Percentiles rank a stretch among this genome's conserved stretches.
Conservation (phyloP, 2,888 invertebrate species). For the Allolobophora icterica region DNA sequence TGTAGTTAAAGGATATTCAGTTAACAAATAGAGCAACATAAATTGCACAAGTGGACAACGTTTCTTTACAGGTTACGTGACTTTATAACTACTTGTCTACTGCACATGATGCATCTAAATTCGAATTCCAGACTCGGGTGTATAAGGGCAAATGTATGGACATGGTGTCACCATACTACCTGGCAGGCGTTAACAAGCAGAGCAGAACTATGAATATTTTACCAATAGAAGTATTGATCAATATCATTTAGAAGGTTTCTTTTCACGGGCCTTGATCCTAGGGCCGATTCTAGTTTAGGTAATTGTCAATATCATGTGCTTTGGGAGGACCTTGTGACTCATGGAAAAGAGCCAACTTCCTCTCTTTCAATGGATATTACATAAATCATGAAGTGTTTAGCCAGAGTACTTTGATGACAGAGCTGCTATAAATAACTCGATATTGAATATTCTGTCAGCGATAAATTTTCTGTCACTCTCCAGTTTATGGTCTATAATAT, state of each 20-base stretch:
- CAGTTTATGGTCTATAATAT: neutral
- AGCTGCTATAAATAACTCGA: neutral
- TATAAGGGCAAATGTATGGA: neutral
- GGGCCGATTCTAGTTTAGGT: neutral
- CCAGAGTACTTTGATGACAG: neutral
- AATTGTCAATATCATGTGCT: neutral
- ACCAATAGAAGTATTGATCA: neutral
- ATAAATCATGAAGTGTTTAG: constrained; percentile 17
- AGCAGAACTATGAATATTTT: neutral
- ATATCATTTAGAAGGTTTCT: too few relatives aligned
- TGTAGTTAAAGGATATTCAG: neutral
- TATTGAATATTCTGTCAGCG: neutral
- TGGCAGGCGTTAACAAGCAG: neutral
- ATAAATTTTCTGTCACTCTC: neutral
- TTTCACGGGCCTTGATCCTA: too few relatives aligned
- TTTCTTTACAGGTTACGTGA: neutral
- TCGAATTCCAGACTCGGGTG: neutral
- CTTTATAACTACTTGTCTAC: neutral
- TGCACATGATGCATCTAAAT: neutral
- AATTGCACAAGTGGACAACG: neutral
- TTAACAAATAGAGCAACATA: neutral
- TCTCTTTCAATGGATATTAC: neutral
- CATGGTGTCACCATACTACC: neutral
- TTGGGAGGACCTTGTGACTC: neutral
- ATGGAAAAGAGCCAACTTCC: neutral